These are phyloP conservation scores for Drosophila takahashii DNA, from an alignment of 1,140 invertebrate genomes.

Conservation along the genomic window DNA sequence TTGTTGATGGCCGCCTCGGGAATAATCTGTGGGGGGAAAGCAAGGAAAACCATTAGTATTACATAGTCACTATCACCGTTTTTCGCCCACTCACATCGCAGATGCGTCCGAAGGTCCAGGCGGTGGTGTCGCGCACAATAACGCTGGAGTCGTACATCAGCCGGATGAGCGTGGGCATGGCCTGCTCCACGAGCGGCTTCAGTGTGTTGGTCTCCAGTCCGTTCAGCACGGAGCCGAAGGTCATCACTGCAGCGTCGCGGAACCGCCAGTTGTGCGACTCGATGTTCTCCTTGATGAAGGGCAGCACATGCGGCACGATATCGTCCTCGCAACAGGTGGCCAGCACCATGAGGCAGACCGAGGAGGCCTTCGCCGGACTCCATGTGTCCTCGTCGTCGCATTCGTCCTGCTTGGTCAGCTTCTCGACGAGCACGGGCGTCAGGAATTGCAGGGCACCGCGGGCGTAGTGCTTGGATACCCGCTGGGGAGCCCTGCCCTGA, in stretches of 20 bases:
- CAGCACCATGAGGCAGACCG: slow-evolving; percentile 99
- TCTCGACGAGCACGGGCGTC: slow-evolving; percentile 96
- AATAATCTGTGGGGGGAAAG: slow-evolving; percentile 87
- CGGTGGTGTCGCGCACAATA: slow-evolving; percentile 97
- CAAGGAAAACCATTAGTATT: not conserved
- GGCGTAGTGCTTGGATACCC: slow-evolving; percentile 96
- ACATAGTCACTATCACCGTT: not conserved
- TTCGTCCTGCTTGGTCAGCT: slow-evolving; percentile 97
- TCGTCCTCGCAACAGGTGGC: slow-evolving; percentile 98
- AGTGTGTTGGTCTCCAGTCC: slow-evolving; percentile 95
- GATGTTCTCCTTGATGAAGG: slow-evolving; percentile 99
- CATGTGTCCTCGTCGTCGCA: slow-evolving; percentile 99
- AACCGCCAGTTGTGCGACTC: slow-evolving; percentile 97
- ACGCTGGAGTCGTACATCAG: slow-evolving; percentile 97
- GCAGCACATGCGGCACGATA: slow-evolving; percentile 97
- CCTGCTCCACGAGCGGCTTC: slow-evolving; percentile 97
- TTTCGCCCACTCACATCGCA: slow-evolving; percentile 89
- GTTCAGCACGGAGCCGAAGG: slow-evolving; percentile 98
- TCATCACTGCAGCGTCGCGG: slow-evolving; percentile 99
- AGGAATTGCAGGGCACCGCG: slow-evolving; percentile 98
- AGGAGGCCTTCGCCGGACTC: slow-evolving; percentile 99
- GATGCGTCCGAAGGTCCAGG: slow-evolving; percentile 99
- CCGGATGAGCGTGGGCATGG: slow-evolving; percentile 97
- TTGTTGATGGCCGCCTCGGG: slow-evolving; percentile 98
- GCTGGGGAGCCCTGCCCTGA: slow-evolving; percentile 94